Evolutionary conservation across 2,888 invertebrate species (phyloP), one percentile per base, ranked within the genome.

Genomic region (Pristionchus maxplancki): DNA sequence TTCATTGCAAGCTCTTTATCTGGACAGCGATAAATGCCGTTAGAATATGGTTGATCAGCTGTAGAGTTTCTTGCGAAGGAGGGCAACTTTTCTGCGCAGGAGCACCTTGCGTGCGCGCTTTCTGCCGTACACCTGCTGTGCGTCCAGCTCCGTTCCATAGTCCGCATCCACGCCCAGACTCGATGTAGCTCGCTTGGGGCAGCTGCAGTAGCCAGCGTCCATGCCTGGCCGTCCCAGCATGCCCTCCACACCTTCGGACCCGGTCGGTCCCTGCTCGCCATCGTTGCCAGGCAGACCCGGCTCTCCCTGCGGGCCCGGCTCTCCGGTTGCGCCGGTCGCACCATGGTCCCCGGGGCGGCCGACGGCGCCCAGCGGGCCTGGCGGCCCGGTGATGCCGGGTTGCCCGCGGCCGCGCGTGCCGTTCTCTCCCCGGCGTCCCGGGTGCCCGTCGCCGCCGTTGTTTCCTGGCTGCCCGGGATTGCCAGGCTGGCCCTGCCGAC

Each of bases 261-360:
- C 92, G 74, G 88, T 90, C 24, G 89, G 91, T 89, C 89, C 92
- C 88, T 88, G 90, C 44, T 87, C 53, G 62, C 92, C 92, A 34
- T 90, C 82, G 44, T 90, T 89, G 90, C 92, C 92, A 58, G 90
- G 88, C 2, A 64, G 71, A 88, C 92, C 92, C 62, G 90, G 88
- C 9, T 64, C 81, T 82, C 93, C 93, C 44, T 90, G 90, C 82
- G 89, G 89, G 88, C 93, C 93, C 37, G 90, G 90, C 88, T 90
- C 91, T 87, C 93, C 93, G 37, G 90, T 89, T 40, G 90, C 89
- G 89, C 93, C 92, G 24, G 91, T 89, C 31, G 62, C 64, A 88
- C 91, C 91, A 34, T 89, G 89, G 37, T 89, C 89, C 67, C 91
- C 91, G 20, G 89, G 74, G 48, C 89, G 90, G 88, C 92, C 91